phyloP scores from a whole-genome alignment of 2,113 vertebrate genomes.

The Axis porcinus region DNA sequence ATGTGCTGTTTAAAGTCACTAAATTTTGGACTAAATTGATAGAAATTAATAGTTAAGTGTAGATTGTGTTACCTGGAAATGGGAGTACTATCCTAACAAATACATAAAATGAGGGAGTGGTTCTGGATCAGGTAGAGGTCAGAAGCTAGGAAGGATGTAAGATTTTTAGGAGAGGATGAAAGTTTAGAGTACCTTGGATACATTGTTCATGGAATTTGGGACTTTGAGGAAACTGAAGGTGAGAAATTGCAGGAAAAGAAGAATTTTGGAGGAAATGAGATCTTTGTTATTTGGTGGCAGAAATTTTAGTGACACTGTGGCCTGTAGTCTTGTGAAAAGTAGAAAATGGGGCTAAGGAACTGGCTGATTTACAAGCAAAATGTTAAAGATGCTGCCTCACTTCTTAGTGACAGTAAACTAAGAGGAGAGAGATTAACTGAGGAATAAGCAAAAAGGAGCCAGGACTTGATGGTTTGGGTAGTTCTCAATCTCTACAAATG shows the following conservation, averaged over 20 bases:
- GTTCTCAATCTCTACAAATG: background rate
- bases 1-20: background rate
- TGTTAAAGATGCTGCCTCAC: background rate
- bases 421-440: background rate
- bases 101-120: background rate
- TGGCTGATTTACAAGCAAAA: background rate
- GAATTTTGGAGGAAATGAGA: background rate
- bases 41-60: background rate
- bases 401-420: slow-evolving; percentile 9
- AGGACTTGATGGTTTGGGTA: background rate
- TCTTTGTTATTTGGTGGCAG: background rate
- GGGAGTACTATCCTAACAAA: background rate
- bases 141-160: background rate
- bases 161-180: background rate
- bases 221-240: background rate
- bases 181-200: background rate
- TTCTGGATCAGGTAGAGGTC: background rate
- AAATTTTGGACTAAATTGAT: background rate
- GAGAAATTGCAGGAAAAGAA: background rate
- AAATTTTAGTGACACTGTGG: background rate
- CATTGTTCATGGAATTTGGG: background rate
- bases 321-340: background rate
- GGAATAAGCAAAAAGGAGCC: background rate
- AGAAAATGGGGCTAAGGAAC: background rate
- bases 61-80: background rate